phyloP scores from a whole-genome alignment of 2,888 invertebrate species.

The Nematopogon swammerdamellus region DNA sequence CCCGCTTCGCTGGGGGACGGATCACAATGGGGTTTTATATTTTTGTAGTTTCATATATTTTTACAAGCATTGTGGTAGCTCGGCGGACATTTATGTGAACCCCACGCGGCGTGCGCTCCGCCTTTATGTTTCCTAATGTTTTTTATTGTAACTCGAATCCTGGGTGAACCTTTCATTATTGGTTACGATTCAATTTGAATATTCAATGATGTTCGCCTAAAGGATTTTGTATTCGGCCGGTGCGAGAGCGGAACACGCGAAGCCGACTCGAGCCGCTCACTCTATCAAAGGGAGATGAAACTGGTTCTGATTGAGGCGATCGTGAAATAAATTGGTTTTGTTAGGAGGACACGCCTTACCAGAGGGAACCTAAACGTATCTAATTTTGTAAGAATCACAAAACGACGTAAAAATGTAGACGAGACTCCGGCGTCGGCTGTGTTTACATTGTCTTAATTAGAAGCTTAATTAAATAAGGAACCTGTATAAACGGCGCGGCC shows the following conservation, averaged over 20 bases:
- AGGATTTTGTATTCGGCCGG: not conserved
- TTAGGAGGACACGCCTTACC: no score
- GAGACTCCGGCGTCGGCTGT: no score
- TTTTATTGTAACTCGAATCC: not conserved
- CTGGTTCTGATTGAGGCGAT: not conserved
- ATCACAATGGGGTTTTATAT: constrained; percentile 23
- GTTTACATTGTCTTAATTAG: not conserved
- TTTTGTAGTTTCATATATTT: constrained; percentile 4
- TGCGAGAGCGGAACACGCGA: not conserved
- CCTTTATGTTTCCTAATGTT: not conserved
- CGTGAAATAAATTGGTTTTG: not conserved
- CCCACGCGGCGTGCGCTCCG: not conserved
- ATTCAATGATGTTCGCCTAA: not conserved
- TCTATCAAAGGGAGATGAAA: not conserved
- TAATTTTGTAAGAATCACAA: no score
- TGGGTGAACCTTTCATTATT: not conserved
- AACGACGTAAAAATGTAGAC: no score
- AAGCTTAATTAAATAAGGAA: not conserved
- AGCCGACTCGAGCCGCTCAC: not conserved
- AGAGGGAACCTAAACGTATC: no score
- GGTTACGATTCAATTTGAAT: not conserved
- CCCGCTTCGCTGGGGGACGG: constrained; percentile 16
- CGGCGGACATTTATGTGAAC: not conserved
- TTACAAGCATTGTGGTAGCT: constrained; percentile 7
- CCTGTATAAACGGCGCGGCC: not conserved